Percentiles rank a stretch among this genome's conserved stretches.
These are phyloP conservation scores for Remorina albescens DNA, from an alignment of 2,797 vertebrate genomes.

Conservation along the genomic window DNA sequence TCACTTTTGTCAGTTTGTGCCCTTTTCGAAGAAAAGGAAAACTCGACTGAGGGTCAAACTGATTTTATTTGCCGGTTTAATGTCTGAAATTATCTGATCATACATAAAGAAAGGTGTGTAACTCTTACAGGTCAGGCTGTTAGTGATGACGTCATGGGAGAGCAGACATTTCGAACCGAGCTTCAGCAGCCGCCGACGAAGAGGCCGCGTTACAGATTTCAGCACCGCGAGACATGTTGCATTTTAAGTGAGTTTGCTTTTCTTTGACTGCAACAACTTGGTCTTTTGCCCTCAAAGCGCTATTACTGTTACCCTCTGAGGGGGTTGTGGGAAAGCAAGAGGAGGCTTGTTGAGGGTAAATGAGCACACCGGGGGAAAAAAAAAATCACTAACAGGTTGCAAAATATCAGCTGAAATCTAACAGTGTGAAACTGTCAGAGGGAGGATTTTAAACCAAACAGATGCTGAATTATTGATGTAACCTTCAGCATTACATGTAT, in stretches of 20 bases:
- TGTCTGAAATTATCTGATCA: too few relatives aligned
- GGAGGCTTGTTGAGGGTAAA: constrained; percentile 17
- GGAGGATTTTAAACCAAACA: constrained; percentile 11
- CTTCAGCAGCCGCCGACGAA: constrained; percentile 28
- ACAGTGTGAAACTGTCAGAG: background rate
- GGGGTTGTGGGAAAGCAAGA: constrained; percentile 27
- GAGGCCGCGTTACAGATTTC: constrained; percentile 42
- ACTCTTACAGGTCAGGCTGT: background rate
- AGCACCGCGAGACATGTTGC: constrained; percentile 47
- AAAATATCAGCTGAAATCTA: constrained; percentile 14
- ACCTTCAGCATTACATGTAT: constrained; percentile 15
- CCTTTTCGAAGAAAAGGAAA: too few relatives aligned
- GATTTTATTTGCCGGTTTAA: too few relatives aligned
- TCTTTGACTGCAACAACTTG: constrained; percentile 51
- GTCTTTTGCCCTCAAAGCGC: constrained; percentile 21
- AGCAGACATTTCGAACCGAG: constrained; percentile 23
- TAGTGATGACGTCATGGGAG: constrained; percentile 10
- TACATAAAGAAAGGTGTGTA: too few relatives aligned
- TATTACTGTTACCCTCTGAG: constrained; percentile 34
- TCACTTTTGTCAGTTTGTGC: too few relatives aligned
- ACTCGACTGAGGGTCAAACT: too few relatives aligned
- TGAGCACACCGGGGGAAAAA: constrained; percentile 12
- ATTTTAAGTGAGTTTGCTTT: constrained; percentile 57
- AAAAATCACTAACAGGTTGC: background rate
- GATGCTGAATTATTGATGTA: constrained; percentile 11